Evolutionary conservation across 2,113 vertebrate species (phyloP), one percentile per base, ranked within the genome.

Genomic region (Callaeas wilsoni): DNA sequence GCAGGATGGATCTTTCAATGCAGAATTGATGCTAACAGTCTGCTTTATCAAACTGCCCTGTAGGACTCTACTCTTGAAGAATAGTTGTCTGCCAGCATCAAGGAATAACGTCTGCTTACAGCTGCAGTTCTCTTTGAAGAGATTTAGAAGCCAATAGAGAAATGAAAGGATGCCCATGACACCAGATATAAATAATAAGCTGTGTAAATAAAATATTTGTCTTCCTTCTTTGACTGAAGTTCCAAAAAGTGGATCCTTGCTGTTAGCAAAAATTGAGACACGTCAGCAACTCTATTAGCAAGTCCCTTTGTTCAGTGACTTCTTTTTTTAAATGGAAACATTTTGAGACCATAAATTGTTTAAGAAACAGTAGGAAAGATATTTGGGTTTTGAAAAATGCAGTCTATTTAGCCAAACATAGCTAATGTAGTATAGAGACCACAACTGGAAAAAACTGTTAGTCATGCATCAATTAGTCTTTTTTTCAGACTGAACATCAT

Each of bases 251-350:
- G 41, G 77, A 76, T 64, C 41, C 62, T 88, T 87, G 52, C 19
- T 85, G 57, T 80, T 50, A 89, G 64, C 42, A 94, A 74, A 90
- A 90, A 57, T 69, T 77, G 46, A 89, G 71, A 80, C 84, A 15
- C 42, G 1, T 91, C 84, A 94, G 80, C 62, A 94, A 32, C 50
- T 83, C 55, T 94, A 86, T 75, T 89, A 95, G 13, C 49, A 85
- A 60, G 49, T 90, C 63, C 26, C 49, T 91, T 85, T 93, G 42
- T 91, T 84, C 86, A 46, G 12, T 39, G 44, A 27, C 62, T 94
- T 77, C 37, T 80, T 92, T 89, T 96, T 96, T 68, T 60, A 57
- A 75, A 91, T 85, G 52, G 75, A 95, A 90, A 93, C 29, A 87
- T 84, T 91, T 74, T 3, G 17, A 79, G 57, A 71, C 39, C 29